Evolutionary conservation across 2,113 vertebrate species (phyloP).

Genomic region (Amphilophus citrinellus): DNA sequence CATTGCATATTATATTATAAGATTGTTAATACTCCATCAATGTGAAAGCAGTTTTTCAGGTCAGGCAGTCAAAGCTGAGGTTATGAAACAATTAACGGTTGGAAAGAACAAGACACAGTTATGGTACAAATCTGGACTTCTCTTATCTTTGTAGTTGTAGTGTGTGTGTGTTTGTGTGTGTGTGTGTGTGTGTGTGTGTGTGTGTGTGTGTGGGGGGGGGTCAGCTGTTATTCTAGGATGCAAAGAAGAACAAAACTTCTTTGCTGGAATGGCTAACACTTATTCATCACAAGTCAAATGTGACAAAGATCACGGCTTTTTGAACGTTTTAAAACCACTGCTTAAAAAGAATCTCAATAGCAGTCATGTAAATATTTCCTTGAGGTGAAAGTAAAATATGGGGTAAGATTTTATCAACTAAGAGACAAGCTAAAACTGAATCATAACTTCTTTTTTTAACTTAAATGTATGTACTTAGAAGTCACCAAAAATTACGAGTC

Average conservation of each 20-base stretch:
- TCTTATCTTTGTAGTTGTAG: background rate
- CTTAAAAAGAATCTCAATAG: background rate
- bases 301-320: background rate
- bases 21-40: too few species aligned
- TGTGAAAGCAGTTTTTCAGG: background rate
- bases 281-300: background rate
- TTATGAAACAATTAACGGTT: too few species aligned
- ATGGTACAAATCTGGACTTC: background rate
- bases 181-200: too few species aligned
- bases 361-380: background rate
- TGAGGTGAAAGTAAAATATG: background rate
- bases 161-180: too few species aligned
- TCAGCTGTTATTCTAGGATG: background rate
- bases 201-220: too few species aligned
- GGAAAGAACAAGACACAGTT: too few species aligned
- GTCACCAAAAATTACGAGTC: background rate
- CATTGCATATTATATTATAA: too few species aligned
- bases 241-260: background rate
- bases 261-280: background rate
- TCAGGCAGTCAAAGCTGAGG: too few species aligned
- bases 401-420: background rate
- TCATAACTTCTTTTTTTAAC: background rate
- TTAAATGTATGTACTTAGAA: background rate
- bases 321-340: too few species aligned
- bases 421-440: background rate